Evolutionary conservation across 2,888 invertebrate species (phyloP).

Genomic region (Pollenia amentaria): DNA sequence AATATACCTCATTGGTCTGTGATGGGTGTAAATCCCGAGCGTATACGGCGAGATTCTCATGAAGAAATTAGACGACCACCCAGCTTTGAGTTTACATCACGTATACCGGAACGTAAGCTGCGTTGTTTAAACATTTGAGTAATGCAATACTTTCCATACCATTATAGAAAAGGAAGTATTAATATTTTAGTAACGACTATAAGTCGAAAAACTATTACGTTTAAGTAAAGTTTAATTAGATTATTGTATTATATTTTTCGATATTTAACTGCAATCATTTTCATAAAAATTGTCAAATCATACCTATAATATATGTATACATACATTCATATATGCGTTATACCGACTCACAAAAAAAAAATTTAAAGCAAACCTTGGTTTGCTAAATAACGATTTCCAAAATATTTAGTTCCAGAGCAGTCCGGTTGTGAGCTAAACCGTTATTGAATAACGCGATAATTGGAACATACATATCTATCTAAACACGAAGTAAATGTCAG

Average conservation of each 20-base stretch:
- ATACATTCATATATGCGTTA: too few relatives aligned
- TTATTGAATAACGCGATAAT: too few relatives aligned
- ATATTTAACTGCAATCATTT: not conserved
- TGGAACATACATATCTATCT: too few relatives aligned
- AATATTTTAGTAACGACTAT: slow-evolving; percentile 31
- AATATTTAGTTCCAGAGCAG: too few relatives aligned
- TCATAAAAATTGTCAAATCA: too few relatives aligned
- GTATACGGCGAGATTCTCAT: slow-evolving; percentile 84
- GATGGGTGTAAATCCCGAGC: slow-evolving; percentile 85
- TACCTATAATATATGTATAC: too few relatives aligned
- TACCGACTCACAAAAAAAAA: too few relatives aligned
- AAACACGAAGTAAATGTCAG: too few relatives aligned
- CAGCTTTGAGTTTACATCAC: slow-evolving; percentile 89
- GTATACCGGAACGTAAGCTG: slow-evolving; percentile 90
- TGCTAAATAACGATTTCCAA: too few relatives aligned
- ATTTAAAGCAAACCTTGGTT: too few relatives aligned
- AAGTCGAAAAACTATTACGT: slow-evolving; percentile 36
- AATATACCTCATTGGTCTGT: slow-evolving; percentile 82
- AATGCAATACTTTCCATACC: slow-evolving; percentile 43
- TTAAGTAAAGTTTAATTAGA: slow-evolving; percentile 26
- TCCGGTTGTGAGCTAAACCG: too few relatives aligned
- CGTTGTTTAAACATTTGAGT: slow-evolving; percentile 91
- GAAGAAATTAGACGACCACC: slow-evolving; percentile 85
- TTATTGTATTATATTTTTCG: too few relatives aligned
- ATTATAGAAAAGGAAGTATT: slow-evolving; percentile 41